These are phyloP conservation scores for Lithophane ornitopus DNA, from an alignment of 2,888 invertebrate species.

Conservation along the genomic window DNA sequence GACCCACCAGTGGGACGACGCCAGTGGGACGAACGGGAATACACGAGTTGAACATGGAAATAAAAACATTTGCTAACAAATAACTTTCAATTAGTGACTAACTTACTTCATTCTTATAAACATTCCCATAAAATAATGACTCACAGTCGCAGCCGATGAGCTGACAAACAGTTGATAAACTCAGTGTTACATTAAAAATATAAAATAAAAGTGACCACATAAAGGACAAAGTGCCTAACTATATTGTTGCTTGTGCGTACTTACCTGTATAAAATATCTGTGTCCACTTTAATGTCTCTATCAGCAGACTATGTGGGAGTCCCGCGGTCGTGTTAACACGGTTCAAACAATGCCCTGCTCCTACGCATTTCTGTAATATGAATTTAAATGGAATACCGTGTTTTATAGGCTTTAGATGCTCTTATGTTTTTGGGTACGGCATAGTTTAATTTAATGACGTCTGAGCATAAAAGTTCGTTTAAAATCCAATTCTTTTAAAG, in stretches of 20 bases:
- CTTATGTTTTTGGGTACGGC: background rate
- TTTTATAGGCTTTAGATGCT: slow-evolving; percentile 40
- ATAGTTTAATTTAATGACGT: slow-evolving; percentile 8
- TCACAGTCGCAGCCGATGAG: background rate
- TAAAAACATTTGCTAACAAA: background rate
- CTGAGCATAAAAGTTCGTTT: background rate
- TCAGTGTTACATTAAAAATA: slow-evolving; percentile 3
- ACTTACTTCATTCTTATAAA: background rate
- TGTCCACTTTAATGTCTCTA: slow-evolving; percentile 63
- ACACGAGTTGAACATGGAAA: background rate
- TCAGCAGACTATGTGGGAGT: slow-evolving; percentile 65
- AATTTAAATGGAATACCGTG: slow-evolving; percentile 59
- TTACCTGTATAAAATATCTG: slow-evolving; percentile 36
- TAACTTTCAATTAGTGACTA: background rate
- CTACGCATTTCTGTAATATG: slow-evolving; percentile 63
- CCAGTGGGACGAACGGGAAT: too few species aligned
- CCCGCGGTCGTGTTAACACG: slow-evolving; percentile 60
- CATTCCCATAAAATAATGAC: slow-evolving; percentile 8
- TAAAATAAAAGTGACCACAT: slow-evolving; percentile 4
- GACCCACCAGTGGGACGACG: too few species aligned
- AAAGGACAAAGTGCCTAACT: slow-evolving; percentile 9
- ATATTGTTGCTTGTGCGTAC: slow-evolving; percentile 1
- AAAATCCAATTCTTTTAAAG: background rate
- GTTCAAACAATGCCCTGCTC: slow-evolving; percentile 62
- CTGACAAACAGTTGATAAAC: slow-evolving; percentile 24